Conservation (phyloP, 2,797 vertebrate genomes). For the Mormyrops attenuatus region DNA sequence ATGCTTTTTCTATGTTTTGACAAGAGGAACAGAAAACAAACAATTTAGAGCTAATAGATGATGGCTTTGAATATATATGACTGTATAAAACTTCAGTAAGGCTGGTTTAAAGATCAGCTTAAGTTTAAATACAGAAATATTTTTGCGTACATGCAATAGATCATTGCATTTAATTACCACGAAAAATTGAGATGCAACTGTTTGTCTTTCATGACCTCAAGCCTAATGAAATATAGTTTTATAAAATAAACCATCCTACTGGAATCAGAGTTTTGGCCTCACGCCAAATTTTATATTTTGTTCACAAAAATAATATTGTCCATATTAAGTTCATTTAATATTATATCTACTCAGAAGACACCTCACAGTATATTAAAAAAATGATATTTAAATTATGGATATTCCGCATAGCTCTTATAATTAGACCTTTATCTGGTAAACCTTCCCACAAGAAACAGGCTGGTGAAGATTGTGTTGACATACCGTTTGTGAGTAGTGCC, state of each 20-base stretch:
- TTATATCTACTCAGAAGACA: neutral
- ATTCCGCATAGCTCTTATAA: neutral
- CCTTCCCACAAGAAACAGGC: neutral
- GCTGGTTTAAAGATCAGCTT: no score
- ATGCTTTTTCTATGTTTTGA: no score
- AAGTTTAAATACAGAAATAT: no score
- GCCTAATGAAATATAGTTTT: neutral
- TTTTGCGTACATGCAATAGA: no score
- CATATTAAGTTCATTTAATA: neutral
- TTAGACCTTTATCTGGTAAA: neutral
- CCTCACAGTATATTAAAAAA: neutral
- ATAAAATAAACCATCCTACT: neutral
- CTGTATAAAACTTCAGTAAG: no score
- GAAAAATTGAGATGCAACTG: no score
- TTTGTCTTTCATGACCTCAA: neutral
- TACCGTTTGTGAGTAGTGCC: conserved; percentile 88
- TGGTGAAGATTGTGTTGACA: conserved; percentile 36
- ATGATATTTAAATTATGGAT: neutral
- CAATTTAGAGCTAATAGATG: no score
- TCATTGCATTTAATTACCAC: no score
- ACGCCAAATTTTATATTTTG: neutral
- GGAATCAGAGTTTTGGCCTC: neutral
- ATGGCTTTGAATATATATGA: no score
- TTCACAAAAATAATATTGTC: neutral
- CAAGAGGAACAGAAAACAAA: no score